Conservation (phyloP, 2,113 vertebrate genomes). For the Halichoeres trimaculatus region DNA sequence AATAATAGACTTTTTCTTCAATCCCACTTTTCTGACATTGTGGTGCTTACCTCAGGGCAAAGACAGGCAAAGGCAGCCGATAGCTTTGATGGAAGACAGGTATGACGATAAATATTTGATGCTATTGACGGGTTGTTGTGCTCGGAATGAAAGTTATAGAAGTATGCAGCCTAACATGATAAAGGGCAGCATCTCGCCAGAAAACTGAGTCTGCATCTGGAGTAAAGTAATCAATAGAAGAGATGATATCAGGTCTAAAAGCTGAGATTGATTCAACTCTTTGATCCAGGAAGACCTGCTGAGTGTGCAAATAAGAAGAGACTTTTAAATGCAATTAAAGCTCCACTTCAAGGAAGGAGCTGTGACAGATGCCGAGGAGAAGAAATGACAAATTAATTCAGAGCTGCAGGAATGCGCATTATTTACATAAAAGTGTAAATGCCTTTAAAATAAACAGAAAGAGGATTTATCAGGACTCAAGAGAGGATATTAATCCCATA, state of each 20-base stretch:
- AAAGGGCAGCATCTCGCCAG: constrained; percentile 25
- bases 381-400: not conserved
- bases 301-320: not conserved
- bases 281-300: constrained; percentile 27
- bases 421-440: not conserved
- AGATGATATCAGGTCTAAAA: constrained; percentile 24
- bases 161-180: constrained; percentile 35
- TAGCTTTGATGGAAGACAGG: constrained; percentile 86
- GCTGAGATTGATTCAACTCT: constrained; percentile 25
- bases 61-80: constrained; percentile 76
- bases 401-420: not conserved
- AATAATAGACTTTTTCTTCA: constrained; percentile 68
- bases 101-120: constrained; percentile 88
- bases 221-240: constrained; percentile 7
- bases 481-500: constrained; percentile 8
- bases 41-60: constrained; percentile 68
- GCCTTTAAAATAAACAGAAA: constrained; percentile 5
- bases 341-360: not conserved
- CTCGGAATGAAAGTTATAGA: constrained; percentile 70
- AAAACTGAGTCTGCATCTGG: constrained; percentile 26
- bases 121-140: constrained; percentile 73
- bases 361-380: constrained; percentile 11
- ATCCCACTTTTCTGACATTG: constrained; percentile 65
- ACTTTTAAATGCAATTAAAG: constrained; percentile 19
- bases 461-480: not conserved